These are phyloP conservation scores for Dryocosmus kuriphilus DNA, from an alignment of 2,888 invertebrate genomes.

Conservation along the genomic window DNA sequence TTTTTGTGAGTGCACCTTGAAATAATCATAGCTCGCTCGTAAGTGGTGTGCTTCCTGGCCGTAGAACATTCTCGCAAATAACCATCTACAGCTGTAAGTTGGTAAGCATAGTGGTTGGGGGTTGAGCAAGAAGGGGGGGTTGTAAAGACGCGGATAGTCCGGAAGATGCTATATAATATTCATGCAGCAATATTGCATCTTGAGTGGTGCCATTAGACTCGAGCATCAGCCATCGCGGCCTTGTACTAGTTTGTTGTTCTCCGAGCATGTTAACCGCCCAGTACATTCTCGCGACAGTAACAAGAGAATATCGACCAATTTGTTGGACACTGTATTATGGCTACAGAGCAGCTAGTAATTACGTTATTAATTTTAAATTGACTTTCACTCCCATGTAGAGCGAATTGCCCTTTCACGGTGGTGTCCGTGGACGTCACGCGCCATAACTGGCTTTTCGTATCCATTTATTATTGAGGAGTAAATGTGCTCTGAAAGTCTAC, in stretches of 20 bases:
- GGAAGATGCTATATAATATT: conserved; percentile 71
- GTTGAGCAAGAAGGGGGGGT: conserved; percentile 40
- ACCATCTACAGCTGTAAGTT: conserved; percentile 46
- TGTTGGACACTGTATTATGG: conserved; percentile 26
- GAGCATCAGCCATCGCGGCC: conserved; percentile 63
- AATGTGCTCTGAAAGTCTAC: conserved; percentile 5
- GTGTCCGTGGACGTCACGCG: neutral
- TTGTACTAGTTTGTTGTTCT: conserved; percentile 66
- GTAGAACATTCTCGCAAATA: conserved; percentile 54
- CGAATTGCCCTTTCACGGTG: conserved; percentile 5
- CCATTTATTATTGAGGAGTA: conserved; percentile 22
- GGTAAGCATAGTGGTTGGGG: neutral
- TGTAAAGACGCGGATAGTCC: conserved; percentile 57
- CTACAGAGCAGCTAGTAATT: conserved; percentile 17
- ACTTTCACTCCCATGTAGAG: conserved; percentile 18
- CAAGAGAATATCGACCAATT: conserved; percentile 27
- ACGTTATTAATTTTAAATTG: conserved; percentile 32
- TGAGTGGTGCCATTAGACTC: conserved; percentile 73
- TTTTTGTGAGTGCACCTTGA: conserved; percentile 75
- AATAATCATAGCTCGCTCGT: conserved; percentile 70
- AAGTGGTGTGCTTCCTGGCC: conserved; percentile 56
- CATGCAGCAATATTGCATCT: conserved; percentile 74
- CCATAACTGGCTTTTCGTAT: conserved; percentile 9
- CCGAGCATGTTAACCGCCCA: conserved; percentile 53
- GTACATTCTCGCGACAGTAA: conserved; percentile 36